Base-by-base conservation (phyloP, 1,140 invertebrate genomes). In the Solenopsis fugax region DNA sequence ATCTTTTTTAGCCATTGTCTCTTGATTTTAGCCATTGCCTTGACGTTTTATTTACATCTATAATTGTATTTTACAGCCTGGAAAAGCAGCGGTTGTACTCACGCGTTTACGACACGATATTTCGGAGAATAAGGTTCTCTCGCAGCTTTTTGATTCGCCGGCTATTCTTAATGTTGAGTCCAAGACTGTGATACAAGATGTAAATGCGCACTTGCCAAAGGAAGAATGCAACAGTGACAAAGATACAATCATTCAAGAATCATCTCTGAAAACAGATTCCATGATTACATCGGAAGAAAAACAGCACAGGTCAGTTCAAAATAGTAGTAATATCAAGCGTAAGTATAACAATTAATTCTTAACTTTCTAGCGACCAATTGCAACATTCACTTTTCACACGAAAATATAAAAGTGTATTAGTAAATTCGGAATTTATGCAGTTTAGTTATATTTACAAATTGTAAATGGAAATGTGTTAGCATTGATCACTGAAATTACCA, bases 81-180 rank as follows among this genome's bases (percentile, higher is more conserved):
- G 92, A 58, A 93, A 93, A 84, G 62, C 87, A 85, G 62, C 88
- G 50, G 87, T 94, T 80, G 88, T 93, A 21, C 52, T 75, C 34
- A 48, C 76, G 4, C 91, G 93, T 87, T 76, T 94, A n/a, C 87
- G 87, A 21, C 89, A 93, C 50, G 93, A 95, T 52, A 56, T 89
- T 41, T 91, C 18, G 90, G 93, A 88, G 56, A 93, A 89, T 16
- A 93, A 92, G 72, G 77, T 90, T 77, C 75, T 92, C 24, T 87
- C 90, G 13, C 90, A 93, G 73, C 82, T 93, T 29, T 87, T 93
- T 41, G 93, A 94, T 86, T 87, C 89, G 48, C 88, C 93, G 21
- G 87, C 84, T n/a, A 88, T 90, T 73, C 18, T 48, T 48, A 69
- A 69, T 48, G 41, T 69, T 50, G 65, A 94, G 50, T 87, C 90